Base-by-base conservation (phyloP, 2,888 invertebrate species). In the Drosophila bunnanda region DNA sequence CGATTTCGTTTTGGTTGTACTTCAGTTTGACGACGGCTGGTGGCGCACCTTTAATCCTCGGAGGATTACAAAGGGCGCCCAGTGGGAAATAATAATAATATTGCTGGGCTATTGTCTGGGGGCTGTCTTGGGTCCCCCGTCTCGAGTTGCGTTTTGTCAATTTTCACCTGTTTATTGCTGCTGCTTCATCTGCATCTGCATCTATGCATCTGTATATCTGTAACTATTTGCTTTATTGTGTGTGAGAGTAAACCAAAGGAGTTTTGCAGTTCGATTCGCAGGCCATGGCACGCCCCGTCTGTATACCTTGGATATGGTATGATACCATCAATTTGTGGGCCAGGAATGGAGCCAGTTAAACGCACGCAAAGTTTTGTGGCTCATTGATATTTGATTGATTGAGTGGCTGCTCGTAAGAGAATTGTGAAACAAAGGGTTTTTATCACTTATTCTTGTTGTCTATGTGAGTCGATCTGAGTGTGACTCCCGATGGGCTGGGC, bases 61-160 rank as follows among this genome's bases (percentile, higher is more conserved):
- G 1, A n/a, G 81, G 71, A 83, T 83, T 85, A 85, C 79, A 81
- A 88, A 85, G 80, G 59, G 75, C 72, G 71, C 77, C 60, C 59
- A 62, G 56, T 72, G 57, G 62, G 43, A 88, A 86, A 88, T 84
- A 88, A 80, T 77, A 81, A 87, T 81, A 82, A 86, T 79, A 73
- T 90, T 79, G 77, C 85, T 88, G 90, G 90, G 88, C 90, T 90
- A 91, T 91, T 91, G 90, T 85, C 76, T 88, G 88, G 83, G 85
- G 62, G 41, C 39, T 22, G 53, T 57, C 44, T 17, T 38, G 46
- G 39, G 28, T 36, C 43, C 77, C 53, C 82, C 80, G 70, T 68
- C 57, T 81, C 74, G 75, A 78, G 72, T 69, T 82, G 78, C 44
- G 69, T 75, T 52, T 72, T 82, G 62, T 72, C 64, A 79, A 85